These are phyloP conservation scores for Ciconia boyciana DNA, from an alignment of 2,113 vertebrate genomes.

Conservation along the genomic window DNA sequence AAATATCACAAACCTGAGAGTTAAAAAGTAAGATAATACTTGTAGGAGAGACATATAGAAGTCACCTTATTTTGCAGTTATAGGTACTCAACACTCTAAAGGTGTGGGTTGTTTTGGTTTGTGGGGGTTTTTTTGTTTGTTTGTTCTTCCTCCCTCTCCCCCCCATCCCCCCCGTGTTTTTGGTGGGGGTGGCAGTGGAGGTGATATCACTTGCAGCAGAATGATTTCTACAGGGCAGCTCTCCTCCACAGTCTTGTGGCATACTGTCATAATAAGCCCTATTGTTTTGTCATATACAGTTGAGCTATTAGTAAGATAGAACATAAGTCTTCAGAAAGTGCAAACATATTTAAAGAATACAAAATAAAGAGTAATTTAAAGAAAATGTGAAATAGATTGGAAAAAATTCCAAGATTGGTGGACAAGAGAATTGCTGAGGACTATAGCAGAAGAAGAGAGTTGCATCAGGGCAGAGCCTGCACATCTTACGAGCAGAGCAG, in stretches of 20 bases:
- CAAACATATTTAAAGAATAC: not conserved
- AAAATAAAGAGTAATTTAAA: not conserved
- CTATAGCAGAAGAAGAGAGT: not conserved
- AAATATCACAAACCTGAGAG: not conserved
- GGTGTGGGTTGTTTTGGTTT: no score
- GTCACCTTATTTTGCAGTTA: not conserved
- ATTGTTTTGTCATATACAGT: not conserved
- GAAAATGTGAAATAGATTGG: not conserved
- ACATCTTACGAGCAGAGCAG: not conserved
- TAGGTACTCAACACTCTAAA: not conserved
- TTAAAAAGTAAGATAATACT: not conserved
- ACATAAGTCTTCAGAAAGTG: not conserved
- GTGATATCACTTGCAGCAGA: not conserved
- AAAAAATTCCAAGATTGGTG: not conserved
- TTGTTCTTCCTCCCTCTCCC: no score
- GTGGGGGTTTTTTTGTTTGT: no score
- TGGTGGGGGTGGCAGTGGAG: no score
- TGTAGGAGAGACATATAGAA: not conserved
- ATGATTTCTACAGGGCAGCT: not conserved
- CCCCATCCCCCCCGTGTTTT: no score
- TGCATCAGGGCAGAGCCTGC: not conserved
- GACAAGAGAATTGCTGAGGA: not conserved
- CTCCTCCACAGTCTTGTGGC: not conserved
- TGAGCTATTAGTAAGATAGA: not conserved
- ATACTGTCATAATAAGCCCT: not conserved